Evolutionary conservation across 1,140 invertebrate species (phyloP).

Genomic region (Drosophila sulfurigaster): DNA sequence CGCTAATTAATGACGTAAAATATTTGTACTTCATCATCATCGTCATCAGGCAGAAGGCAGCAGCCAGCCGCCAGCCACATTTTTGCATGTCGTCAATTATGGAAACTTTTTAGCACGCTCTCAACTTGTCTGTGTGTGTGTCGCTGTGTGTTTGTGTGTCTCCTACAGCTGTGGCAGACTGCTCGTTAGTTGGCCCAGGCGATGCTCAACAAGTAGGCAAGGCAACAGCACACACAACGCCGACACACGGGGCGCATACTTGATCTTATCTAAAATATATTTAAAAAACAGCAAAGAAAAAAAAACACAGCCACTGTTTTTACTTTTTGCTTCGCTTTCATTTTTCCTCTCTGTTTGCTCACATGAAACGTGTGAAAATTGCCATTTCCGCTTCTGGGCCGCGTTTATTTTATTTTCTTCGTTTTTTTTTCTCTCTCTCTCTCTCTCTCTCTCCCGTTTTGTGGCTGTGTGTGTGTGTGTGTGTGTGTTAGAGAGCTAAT

Average conservation of each 20-base stretch:
- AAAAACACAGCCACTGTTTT: slow-evolving; percentile 12
- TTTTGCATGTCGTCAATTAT: slow-evolving; percentile 74
- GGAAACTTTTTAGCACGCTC: slow-evolving; percentile 71
- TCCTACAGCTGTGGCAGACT: slow-evolving; percentile 20
- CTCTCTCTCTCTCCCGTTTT: not conserved
- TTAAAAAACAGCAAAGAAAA: not conserved
- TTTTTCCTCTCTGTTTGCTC: slow-evolving; percentile 29
- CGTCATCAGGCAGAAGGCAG: slow-evolving; percentile 10
- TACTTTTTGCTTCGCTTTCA: not conserved
- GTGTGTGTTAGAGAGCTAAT: slow-evolving; percentile 43
- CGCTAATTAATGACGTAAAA: slow-evolving; percentile 81
- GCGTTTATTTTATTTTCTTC: no score
- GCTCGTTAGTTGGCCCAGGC: slow-evolving; percentile 28
- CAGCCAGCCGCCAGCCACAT: slow-evolving; percentile 1
- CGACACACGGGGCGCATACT: slow-evolving; percentile 32
- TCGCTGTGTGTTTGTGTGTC: slow-evolving; percentile 35
- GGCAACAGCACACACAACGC: slow-evolving; percentile 3
- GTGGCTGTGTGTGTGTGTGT: not conserved
- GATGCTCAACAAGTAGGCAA: slow-evolving; percentile 63
- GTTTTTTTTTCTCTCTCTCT: not conserved
- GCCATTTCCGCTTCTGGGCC: slow-evolving; percentile 31
- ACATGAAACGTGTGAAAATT: slow-evolving; percentile 55
- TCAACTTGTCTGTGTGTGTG: slow-evolving; percentile 21
- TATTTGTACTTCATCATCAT: slow-evolving; percentile 75
- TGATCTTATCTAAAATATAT: slow-evolving; percentile 54